Percentiles rank a stretch among this genome's conserved stretches.
These are phyloP conservation scores for Microtus richardsoni DNA, from an alignment of 2,113 vertebrate genomes.

Conservation along the genomic window DNA sequence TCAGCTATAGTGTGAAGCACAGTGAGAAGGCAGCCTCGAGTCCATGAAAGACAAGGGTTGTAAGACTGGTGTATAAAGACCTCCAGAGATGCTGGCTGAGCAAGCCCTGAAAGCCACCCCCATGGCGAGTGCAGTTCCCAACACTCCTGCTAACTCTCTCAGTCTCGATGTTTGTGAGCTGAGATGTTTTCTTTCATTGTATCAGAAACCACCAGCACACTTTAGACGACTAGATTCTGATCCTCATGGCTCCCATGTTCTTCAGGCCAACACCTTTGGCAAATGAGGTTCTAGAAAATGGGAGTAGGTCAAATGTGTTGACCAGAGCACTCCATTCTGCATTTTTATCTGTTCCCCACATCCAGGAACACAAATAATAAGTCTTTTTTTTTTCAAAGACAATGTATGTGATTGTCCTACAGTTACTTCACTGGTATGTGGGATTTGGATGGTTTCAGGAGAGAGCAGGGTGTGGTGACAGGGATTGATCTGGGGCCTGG, in stretches of 20 bases:
- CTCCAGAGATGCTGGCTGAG: neutral
- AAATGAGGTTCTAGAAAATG: neutral
- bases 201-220: neutral
- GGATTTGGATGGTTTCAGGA: neutral
- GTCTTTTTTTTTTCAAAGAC: neutral
- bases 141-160: neutral
- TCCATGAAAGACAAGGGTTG: neutral
- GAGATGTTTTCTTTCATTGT: neutral
- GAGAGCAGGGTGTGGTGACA: neutral
- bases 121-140: neutral
- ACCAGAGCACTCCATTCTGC: neutral
- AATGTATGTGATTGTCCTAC: neutral
- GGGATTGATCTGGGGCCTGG: neutral
- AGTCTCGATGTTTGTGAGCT: neutral
- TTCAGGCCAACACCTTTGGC: neutral
- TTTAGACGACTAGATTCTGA: neutral
- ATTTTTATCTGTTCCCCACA: neutral
- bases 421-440: neutral
- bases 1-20: neutral
- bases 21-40: neutral
- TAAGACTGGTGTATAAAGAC: neutral
- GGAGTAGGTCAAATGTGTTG: neutral
- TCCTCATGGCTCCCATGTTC: neutral
- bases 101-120: neutral
- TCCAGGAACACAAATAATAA: neutral